Percentiles rank a stretch among this genome's conserved stretches.
Conservation (phyloP, 2,888 invertebrate species). For the Poecilus cupreus region DNA sequence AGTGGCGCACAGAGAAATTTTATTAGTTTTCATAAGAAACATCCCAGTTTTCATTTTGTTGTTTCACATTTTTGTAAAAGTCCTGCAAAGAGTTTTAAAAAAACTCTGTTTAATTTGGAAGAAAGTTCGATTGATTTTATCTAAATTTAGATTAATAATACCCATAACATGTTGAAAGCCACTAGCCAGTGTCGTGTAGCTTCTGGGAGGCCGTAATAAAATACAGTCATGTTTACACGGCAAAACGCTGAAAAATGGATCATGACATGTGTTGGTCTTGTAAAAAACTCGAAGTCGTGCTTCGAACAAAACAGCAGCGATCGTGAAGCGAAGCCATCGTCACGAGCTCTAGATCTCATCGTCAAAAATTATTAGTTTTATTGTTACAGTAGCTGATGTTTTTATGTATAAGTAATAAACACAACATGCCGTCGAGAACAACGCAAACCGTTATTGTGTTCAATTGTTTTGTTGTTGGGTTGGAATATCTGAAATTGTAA, state of each 20-base stretch:
- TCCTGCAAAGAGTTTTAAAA: too few relatives aligned
- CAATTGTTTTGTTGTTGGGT: slow-evolving; percentile 8
- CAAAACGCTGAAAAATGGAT: slow-evolving; percentile 57
- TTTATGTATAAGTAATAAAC: slow-evolving; percentile 55
- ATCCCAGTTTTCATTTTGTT: background rate
- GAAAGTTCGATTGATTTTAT: too few relatives aligned
- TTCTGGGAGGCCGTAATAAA: slow-evolving; percentile 42
- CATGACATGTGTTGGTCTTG: slow-evolving; percentile 59
- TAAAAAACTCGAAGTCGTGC: slow-evolving; percentile 58
- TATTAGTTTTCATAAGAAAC: background rate
- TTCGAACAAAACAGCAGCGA: slow-evolving; percentile 13
- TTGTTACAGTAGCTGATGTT: slow-evolving; percentile 53
- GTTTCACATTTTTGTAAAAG: background rate
- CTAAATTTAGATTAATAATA: too few relatives aligned
- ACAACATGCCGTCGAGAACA: too few relatives aligned
- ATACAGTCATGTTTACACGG: slow-evolving; percentile 41
- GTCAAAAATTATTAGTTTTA: slow-evolving; percentile 56
- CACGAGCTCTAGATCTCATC: slow-evolving; percentile 45
- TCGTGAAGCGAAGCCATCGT: slow-evolving; percentile 12
- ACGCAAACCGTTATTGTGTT: slow-evolving; percentile 27
- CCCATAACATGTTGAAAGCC: background rate
- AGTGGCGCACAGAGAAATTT: slow-evolving; percentile 20
- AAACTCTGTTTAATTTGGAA: too few relatives aligned
- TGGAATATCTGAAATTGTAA: slow-evolving; percentile 45
- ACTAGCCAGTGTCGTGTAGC: background rate